A percentile compares a stretch with the other conserved stretches of the same genome.
These are phyloP conservation scores for Sebastes diaconus DNA, from an alignment of 2,797 vertebrate genomes.

Conservation along the genomic window DNA sequence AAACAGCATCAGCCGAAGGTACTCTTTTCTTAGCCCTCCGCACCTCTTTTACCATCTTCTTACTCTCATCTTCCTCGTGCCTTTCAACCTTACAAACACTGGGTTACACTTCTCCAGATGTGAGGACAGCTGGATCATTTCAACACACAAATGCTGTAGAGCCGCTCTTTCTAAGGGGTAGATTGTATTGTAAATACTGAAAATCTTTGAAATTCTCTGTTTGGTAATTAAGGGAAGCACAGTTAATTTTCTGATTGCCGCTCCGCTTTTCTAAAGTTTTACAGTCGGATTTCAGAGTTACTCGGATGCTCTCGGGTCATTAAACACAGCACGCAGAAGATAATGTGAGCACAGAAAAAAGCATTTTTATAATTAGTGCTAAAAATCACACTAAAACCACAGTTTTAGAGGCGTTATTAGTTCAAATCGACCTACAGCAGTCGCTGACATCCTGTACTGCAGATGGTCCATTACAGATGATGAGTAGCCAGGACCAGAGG, in stretches of 20 bases:
- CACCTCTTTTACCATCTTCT: neutral
- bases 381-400: neutral
- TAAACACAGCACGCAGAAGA: constrained; percentile 5
- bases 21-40: neutral
- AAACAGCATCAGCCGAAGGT: neutral
- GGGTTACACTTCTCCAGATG: neutral
- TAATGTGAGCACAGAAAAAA: neutral
- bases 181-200: neutral
- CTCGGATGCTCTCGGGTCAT: constrained; percentile 5
- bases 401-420: neutral
- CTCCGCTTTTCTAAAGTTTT: constrained; percentile 1
- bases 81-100: neutral
- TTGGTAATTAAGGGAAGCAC: neutral
- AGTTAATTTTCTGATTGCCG: neutral
- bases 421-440: neutral
- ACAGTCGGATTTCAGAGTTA: constrained; percentile 1
- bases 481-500: neutral
- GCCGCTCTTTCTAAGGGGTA: neutral
- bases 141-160: neutral
- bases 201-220: neutral
- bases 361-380: neutral
- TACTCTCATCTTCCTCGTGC: neutral
- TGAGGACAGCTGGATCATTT: constrained; percentile 8
- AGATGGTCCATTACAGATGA: neutral
- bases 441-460: neutral